Base-by-base conservation (phyloP, 1,140 invertebrate genomes). In the Mycetomoellerius zeteki region DNA sequence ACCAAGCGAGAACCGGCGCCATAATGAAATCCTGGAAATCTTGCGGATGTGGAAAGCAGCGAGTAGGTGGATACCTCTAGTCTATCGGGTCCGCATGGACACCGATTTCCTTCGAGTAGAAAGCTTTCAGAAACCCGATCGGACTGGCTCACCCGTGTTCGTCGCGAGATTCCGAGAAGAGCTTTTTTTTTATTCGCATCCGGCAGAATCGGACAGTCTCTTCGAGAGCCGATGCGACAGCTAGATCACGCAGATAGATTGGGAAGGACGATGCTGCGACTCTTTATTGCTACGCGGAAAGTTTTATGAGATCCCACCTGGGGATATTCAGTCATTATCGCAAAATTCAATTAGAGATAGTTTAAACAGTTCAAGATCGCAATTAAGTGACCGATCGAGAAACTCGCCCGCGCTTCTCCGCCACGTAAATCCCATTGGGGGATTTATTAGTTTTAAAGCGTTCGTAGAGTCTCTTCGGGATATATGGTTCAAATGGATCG, bases 21-120 rank as follows among this genome's bases (percentile, higher is more conserved):
- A 84, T 91, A 91, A 91, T 90, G 88, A 90, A 91, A 91, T 91
- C 80, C 88, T 75, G 86, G 47, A 90, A 85, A 91, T 88, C 81
- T 72, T 60, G 56, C 64, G 69, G 64, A 90, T 65, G 62, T 69
- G 47, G 76, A 65, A 58, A 87, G 33, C 54, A 27, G 43, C 33
- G 4, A 84, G 52, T 71, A 76, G 47, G 86, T 85, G 82, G 76
- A 85, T 85, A 88, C 37, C 37, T 73, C 14, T 4, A 67, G n/a
- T 43, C 43, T 24, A 75, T 50, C 80, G 43, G 56, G 69, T 84
- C 80, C 54, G 65, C 65, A 47, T 58, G 69, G 54, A 75, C n/a
- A 54, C 80, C 69, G 78, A 84, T 86, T 80, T 82, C 60, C 77
- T 84, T 86, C 76, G 85, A 86, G 85, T 84, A 84, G 30, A 72